Percentiles rank a stretch among this genome's conserved stretches.
phyloP scores from a whole-genome alignment of 23 tunicate genomes.

The Ciona savignyi region DNA sequence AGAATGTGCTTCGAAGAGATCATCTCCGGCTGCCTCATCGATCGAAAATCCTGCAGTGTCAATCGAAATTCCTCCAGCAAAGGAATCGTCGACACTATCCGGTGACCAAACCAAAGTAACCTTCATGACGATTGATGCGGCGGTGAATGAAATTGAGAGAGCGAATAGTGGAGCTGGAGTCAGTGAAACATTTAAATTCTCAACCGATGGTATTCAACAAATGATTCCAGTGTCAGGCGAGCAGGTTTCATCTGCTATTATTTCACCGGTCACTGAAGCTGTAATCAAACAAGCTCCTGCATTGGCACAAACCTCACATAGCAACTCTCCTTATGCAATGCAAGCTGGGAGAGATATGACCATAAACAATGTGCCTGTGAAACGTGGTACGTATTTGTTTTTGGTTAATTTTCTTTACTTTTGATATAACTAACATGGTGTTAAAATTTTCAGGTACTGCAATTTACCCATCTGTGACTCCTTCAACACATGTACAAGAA shows the following conservation, averaged over 20 bases:
- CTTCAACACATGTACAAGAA: background rate
- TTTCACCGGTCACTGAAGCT: too few relatives aligned
- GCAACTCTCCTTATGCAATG: too few relatives aligned
- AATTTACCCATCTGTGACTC: background rate
- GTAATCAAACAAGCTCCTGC: too few relatives aligned
- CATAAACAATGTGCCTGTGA: too few relatives aligned
- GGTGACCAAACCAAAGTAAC: background rate
- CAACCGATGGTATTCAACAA: background rate
- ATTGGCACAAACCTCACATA: too few relatives aligned
- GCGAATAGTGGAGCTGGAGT: background rate
- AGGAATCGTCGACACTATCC: background rate
- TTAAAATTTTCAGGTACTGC: too few relatives aligned
- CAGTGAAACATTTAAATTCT: background rate
- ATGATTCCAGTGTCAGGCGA: background rate
- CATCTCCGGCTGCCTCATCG: background rate
- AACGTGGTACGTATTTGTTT: too few relatives aligned
- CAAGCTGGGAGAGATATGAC: too few relatives aligned
- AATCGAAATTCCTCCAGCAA: background rate
- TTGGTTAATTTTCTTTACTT: too few relatives aligned
- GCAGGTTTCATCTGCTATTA: background rate
- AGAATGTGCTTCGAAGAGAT: background rate
- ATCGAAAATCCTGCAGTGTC: background rate
- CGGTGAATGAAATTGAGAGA: background rate
- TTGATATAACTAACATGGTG: too few relatives aligned
- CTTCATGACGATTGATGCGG: background rate